phyloP scores from a whole-genome alignment of 2,888 invertebrate species.

The Latheticus oryzae region DNA sequence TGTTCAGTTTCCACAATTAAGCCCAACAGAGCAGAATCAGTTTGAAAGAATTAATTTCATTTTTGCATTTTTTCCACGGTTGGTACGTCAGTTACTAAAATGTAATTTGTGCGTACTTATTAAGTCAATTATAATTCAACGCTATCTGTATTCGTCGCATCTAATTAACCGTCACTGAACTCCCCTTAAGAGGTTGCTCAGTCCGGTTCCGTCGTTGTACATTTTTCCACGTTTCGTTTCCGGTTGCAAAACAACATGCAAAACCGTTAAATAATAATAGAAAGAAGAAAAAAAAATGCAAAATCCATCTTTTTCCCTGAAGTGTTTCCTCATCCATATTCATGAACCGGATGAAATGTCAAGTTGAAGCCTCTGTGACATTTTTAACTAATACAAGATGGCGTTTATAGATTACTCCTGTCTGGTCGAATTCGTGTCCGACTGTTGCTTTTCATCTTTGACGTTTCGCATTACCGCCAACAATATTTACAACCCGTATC shows the following conservation, averaged over 20 bases:
- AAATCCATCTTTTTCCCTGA: slow-evolving; percentile 12
- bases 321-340: slow-evolving; percentile 56
- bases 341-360: slow-evolving; percentile 56
- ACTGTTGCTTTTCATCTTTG: slow-evolving; percentile 36
- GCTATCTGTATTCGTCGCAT: too few species aligned
- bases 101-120: too few species aligned
- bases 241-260: slow-evolving; percentile 29
- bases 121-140: too few species aligned
- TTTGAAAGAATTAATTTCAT: too few species aligned
- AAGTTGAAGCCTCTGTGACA: slow-evolving; percentile 53
- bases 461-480: slow-evolving; percentile 11
- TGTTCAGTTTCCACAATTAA: too few species aligned
- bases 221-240: slow-evolving; percentile 31
- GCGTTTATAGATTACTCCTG: slow-evolving; percentile 61
- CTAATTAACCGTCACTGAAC: too few species aligned
- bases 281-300: slow-evolving; percentile 1
- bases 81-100: too few species aligned
- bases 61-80: too few species aligned
- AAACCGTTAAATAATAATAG: slow-evolving; percentile 31
- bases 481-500: slow-evolving; percentile 22
- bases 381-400: slow-evolving; percentile 62
- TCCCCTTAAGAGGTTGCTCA: too few species aligned
- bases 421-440: slow-evolving; percentile 54
- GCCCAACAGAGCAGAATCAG: too few species aligned
- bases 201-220: slow-evolving; percentile 12